Conservation (phyloP, 2,113 vertebrate genomes). For the Epinephelus cyanopodus region DNA sequence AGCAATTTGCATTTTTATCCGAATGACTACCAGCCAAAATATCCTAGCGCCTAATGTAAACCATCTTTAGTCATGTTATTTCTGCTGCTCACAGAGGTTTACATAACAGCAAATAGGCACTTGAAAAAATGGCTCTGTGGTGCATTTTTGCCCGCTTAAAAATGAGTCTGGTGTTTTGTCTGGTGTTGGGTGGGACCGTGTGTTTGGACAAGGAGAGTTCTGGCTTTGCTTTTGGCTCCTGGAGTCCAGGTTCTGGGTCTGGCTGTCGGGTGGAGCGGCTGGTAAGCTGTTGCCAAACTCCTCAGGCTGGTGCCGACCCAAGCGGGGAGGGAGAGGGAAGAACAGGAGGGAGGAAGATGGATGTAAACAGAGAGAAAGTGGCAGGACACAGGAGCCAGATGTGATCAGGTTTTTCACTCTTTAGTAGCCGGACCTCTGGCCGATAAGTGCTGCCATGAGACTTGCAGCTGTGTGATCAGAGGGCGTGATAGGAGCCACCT, state of each 20-base stretch:
- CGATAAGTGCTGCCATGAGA: background rate
- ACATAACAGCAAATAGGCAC: slow-evolving; percentile 48
- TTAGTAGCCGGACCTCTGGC: slow-evolving; percentile 15
- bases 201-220: slow-evolving; percentile 50
- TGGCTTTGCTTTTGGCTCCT: slow-evolving; percentile 44
- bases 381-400: slow-evolving; percentile 16
- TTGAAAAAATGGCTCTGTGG: slow-evolving; percentile 38
- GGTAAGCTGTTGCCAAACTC: slow-evolving; percentile 49
- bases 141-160: slow-evolving; percentile 36
- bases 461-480: slow-evolving; percentile 28
- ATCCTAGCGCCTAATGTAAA: slow-evolving; percentile 63
- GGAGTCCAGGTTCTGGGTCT: slow-evolving; percentile 42
- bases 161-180: slow-evolving; percentile 57
- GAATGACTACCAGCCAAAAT: slow-evolving; percentile 55
- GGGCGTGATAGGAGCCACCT: background rate
- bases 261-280: slow-evolving; percentile 45
- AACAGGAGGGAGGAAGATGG: slow-evolving; percentile 1
- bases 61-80: slow-evolving; percentile 68
- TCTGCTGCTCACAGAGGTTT: slow-evolving; percentile 58
- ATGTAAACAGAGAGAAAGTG: slow-evolving; percentile 9
- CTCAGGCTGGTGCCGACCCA: slow-evolving; percentile 33
- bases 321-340: background rate
- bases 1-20: slow-evolving; percentile 62
- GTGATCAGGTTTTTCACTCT: slow-evolving; percentile 8
- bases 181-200: slow-evolving; percentile 45